A percentile compares a stretch with the other conserved stretches of the same genome.
These are phyloP conservation scores for Hipparchia sbordonii DNA, from an alignment of 2,888 invertebrate genomes.

Conservation along the genomic window DNA sequence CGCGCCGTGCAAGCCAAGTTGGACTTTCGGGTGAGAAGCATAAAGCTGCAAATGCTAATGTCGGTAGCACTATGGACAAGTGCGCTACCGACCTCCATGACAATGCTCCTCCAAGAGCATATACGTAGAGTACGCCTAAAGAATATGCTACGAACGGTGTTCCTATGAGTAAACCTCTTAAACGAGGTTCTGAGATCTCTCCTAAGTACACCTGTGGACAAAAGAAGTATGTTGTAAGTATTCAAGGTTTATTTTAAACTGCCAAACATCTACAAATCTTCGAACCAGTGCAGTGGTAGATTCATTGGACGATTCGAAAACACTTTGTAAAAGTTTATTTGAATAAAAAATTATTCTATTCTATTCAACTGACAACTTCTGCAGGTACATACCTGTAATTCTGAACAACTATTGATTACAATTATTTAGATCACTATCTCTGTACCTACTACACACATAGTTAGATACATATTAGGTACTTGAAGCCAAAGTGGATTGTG, in stretches of 20 bases:
- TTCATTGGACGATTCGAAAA: no score
- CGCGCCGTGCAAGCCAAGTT: slow-evolving; percentile 87
- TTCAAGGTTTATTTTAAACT: neutral
- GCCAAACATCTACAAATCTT: neutral
- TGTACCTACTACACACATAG: no score
- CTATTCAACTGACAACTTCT: no score
- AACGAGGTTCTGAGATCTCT: slow-evolving; percentile 88
- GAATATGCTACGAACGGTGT: slow-evolving; percentile 89
- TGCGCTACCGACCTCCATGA: slow-evolving; percentile 88
- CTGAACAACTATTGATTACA: no score
- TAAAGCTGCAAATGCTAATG: slow-evolving; percentile 83
- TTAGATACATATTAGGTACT: no score
- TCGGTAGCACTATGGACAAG: slow-evolving; percentile 84
- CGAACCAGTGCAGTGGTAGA: no score
- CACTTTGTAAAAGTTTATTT: no score
- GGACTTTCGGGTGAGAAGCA: slow-evolving; percentile 89
- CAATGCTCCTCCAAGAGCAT: slow-evolving; percentile 86
- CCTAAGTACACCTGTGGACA: slow-evolving; percentile 86
- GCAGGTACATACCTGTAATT: no score
- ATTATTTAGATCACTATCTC: no score
- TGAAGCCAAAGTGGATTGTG: no score
- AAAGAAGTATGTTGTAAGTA: neutral
- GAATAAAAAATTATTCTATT: no score
- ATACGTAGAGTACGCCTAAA: slow-evolving; percentile 88
- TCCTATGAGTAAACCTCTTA: slow-evolving; percentile 87